Evolutionary conservation across 2,888 invertebrate genomes (phyloP), one percentile per base, ranked within the genome.

Genomic region (Pyrocoelia pectoralis): DNA sequence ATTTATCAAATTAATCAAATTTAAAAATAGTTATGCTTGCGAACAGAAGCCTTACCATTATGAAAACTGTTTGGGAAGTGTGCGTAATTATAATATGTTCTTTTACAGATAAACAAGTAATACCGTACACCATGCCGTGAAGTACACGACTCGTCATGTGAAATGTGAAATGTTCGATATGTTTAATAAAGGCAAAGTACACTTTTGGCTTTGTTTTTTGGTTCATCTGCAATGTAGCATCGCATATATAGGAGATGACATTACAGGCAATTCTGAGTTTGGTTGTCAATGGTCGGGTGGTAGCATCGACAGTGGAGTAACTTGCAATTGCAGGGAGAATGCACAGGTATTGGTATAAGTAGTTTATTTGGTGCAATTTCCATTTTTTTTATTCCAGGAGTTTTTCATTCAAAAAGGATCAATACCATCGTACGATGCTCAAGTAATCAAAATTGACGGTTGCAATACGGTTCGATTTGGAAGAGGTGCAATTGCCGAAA

Each of bases 381-480:
- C 8, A 43, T 4, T 12, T 43, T 12, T 10, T 24, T 53, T 56
- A 61, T 75, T 72, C 28, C 72, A 80, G 75, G 75, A 79, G 73
- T 74, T 80, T 68, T 70, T 68, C 54, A 74, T 81, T 49, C 68
- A 72, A 65, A 69, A 73, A 63, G 70, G 73, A 41, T 73, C 78
- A 1, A 77, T 81, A n/a, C 74, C 74, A 40, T 62, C 75, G 2
- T 76, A 68, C 61, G 74, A 74, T 61, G 74, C 77, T 2, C 55
- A 68, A 28, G 61, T 68, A 50, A 88, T 94, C 70, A 83, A 85
- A 68, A 85, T 94, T 63, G 83, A 85, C 65, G 87, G 89, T 76
- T 94, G 94, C 77, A 83, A 84, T 54, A 81, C 83, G 24, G 85
- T 91, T 2, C 83, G 80, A 51, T 86, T 92, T 69, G 81, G 85